phyloP scores from a whole-genome alignment of 2,888 invertebrate species.

The Lithophane semibrunnea region DNA sequence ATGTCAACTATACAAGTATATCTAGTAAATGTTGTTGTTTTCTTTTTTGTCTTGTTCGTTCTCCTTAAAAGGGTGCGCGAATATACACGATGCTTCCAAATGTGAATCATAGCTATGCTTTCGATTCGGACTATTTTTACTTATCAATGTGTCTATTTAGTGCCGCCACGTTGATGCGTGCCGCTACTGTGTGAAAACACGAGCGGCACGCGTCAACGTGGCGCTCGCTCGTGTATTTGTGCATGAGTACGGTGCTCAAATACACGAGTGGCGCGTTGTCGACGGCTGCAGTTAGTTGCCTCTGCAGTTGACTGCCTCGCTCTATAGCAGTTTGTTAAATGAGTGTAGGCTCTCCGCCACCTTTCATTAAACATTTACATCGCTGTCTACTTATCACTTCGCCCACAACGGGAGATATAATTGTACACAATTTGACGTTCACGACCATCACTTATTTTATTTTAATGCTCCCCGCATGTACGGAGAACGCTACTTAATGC shows the following conservation, averaged over 20 bases:
- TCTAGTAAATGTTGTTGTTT: background rate
- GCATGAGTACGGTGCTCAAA: too few species aligned
- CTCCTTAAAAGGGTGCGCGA: background rate
- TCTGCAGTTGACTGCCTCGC: too few species aligned
- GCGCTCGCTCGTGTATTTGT: too few species aligned
- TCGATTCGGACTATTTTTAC: background rate
- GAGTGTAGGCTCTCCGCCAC: background rate
- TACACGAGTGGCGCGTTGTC: too few species aligned
- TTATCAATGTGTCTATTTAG: background rate
- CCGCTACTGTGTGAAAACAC: too few species aligned
- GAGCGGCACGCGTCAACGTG: too few species aligned
- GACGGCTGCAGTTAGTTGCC: too few species aligned
- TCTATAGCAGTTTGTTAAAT: background rate
- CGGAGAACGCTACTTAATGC: conserved; percentile 45
- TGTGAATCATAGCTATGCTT: background rate
- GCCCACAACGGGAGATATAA: conserved; percentile 54
- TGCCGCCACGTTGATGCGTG: too few species aligned
- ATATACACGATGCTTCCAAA: background rate
- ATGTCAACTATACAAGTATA: background rate
- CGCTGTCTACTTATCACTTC: conserved; percentile 46
- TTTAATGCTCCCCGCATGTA: conserved; percentile 63
- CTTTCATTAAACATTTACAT: background rate
- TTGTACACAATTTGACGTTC: conserved; percentile 69
- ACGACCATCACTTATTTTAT: conserved; percentile 67
- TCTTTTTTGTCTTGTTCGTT: background rate